A percentile compares a stretch with the other conserved stretches of the same genome.
phyloP scores from a whole-genome alignment of 2,888 invertebrate genomes.

The Agrotis clavis region DNA sequence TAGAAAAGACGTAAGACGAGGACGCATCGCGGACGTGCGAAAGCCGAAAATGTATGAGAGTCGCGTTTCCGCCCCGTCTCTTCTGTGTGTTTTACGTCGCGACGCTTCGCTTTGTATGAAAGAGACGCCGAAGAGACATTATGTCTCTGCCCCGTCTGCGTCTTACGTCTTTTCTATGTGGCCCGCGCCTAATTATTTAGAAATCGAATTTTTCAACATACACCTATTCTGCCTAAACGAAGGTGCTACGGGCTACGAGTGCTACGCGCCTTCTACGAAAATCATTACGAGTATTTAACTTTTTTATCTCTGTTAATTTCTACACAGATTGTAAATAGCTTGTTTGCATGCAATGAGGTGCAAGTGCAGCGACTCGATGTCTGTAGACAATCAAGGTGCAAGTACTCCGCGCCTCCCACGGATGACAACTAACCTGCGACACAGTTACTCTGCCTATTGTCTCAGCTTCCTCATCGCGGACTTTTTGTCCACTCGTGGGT shows the following conservation, averaged over 20 bases:
- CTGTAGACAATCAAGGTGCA: slow-evolving; percentile 52
- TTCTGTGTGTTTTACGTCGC: too few relatives aligned
- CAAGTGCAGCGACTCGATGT: slow-evolving; percentile 31
- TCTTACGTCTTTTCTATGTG: too few relatives aligned
- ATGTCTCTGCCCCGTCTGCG: too few relatives aligned
- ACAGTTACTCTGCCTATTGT: slow-evolving; percentile 75
- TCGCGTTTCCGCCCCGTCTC: too few relatives aligned
- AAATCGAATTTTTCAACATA: too few relatives aligned
- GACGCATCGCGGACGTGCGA: too few relatives aligned
- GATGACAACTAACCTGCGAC: slow-evolving; percentile 65
- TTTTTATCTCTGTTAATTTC: slow-evolving; percentile 16
- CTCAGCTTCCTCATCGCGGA: slow-evolving; percentile 65
- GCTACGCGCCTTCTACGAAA: slow-evolving; percentile 17
- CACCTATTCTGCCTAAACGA: neutral
- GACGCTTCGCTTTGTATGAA: too few relatives aligned
- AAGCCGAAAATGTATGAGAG: too few relatives aligned
- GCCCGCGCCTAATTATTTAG: too few relatives aligned
- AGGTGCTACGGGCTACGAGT: slow-evolving; percentile 10
- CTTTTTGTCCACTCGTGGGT: slow-evolving; percentile 82
- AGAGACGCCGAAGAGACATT: too few relatives aligned
- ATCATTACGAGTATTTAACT: neutral
- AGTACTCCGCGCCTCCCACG: slow-evolving; percentile 59
- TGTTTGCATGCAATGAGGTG: slow-evolving; percentile 51
- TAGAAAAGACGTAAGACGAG: too few relatives aligned
- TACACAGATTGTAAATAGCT: slow-evolving; percentile 26